Evolutionary conservation across 37 sponge, comb jelly and placozoan genomes (phyloP).

Genomic region (Hormiphora californensis): DNA sequence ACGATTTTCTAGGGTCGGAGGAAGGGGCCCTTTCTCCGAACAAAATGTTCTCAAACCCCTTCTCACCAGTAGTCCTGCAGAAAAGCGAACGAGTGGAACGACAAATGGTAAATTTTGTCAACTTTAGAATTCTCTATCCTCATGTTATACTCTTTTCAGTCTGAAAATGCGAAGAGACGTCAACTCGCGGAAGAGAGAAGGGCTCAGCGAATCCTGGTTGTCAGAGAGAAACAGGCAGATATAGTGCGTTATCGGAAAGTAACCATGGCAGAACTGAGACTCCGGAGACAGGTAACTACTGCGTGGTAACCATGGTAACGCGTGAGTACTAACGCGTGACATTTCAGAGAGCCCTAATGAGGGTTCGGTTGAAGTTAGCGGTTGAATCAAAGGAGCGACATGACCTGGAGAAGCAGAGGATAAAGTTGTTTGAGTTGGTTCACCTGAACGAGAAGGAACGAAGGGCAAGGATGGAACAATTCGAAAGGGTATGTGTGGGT

Average conservation of each 20-base stretch:
- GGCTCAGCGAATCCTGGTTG: constrained; percentile 4
- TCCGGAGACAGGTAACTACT: constrained; percentile 12
- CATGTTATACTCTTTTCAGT: too few species aligned
- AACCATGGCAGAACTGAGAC: constrained; percentile 37
- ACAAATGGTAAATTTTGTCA: too few species aligned
- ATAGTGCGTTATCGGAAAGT: constrained; percentile 32
- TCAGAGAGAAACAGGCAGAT: constrained; percentile 20
- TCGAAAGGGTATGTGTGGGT: not conserved
- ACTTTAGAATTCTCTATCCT: too few species aligned
- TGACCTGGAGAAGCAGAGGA: not conserved
- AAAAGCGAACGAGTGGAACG: not conserved
- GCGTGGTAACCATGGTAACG: not conserved
- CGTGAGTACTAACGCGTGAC: too few species aligned
- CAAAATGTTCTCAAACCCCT: constrained; percentile 6
- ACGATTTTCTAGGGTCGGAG: not conserved
- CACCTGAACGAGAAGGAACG: constrained; percentile 40
- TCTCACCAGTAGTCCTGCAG: not conserved
- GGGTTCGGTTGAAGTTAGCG: not conserved
- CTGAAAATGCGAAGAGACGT: not conserved
- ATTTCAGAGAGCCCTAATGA: constrained; percentile 35
- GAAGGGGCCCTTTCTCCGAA: not conserved
- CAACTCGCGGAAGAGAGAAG: not conserved
- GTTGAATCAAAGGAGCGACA: not conserved
- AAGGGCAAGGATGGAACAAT: not conserved
- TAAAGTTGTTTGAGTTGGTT: not conserved